Evolutionary conservation across 2,797 vertebrate genomes (phyloP).

Genomic region (Sebastes minor): DNA sequence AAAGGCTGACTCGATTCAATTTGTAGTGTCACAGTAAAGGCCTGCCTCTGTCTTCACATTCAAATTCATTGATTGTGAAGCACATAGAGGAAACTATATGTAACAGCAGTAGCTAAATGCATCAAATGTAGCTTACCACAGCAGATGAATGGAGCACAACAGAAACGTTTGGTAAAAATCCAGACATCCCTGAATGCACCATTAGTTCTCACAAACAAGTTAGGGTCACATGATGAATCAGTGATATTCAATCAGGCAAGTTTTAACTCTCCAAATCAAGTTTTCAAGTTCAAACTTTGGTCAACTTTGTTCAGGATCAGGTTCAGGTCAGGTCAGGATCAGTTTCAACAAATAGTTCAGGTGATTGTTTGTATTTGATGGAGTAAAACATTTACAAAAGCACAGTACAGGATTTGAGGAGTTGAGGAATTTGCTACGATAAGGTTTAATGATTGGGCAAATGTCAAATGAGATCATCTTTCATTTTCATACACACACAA

Average conservation of each 20-base stretch:
- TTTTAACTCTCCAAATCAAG: neutral
- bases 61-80: neutral
- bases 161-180: neutral
- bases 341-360: neutral
- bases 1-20: neutral
- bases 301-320: neutral
- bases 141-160: neutral
- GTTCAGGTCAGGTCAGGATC: too few species aligned
- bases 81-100: neutral
- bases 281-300: neutral
- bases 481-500: neutral
- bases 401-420: neutral
- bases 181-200: neutral
- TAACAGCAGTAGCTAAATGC: neutral
- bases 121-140: neutral
- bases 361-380: neutral
- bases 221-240: neutral
- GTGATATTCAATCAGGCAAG: neutral
- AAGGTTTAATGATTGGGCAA: neutral
- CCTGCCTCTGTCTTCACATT: neutral
- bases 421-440: too few species aligned
- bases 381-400: neutral
- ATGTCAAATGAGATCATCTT: neutral
- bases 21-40: neutral
- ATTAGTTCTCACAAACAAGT: neutral